Base-by-base conservation (phyloP, 1,140 invertebrate genomes). In the Augochlora pura region DNA sequence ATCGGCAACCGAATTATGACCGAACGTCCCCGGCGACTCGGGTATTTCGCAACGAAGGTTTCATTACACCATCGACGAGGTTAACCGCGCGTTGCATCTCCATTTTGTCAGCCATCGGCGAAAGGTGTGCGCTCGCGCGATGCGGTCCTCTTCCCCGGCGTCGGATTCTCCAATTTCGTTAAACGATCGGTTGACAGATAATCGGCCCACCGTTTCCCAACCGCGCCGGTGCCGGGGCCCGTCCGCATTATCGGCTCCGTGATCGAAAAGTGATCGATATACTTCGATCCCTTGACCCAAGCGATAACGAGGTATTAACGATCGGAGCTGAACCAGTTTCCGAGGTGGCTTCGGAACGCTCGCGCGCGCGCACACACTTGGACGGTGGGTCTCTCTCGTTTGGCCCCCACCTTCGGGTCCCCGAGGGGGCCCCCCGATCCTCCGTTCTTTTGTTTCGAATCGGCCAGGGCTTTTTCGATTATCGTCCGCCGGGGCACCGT, bases 291-390 rank as follows among this genome's bases (percentile, higher is more conserved):
- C 70, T n/a, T 74, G 84, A 81, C 72, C 84, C 77, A 76, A 87
- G 80, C 88, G 88, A 90, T 91, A 91, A 91, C 90, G 86, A 91
- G 90, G 88, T 88, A 91, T 89, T 91, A 89, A 91, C 88, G 89
- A 90, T 91, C 89, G 78, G 62, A 71, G 77, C 69, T 82, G 84
- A 86, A 86, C 82, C 82, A 82, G 84, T 83, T 87, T 60, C 65
- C 14, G 62, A 60, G 75, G 81, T 60, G 82, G 67, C n/a, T 57
- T 83, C 69, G 59, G 60, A 73, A 46, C 42, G 80, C 74, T 63
- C 65, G 76, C 80, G 73, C 32, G n/a, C n/a, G 80, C 74, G 67
- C 65, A 80, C 80, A 72, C 32, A n/a, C n/a, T n/a, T n/a, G 73
- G 69, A 42, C 54, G 18, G 16, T 32, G 71, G 62, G 75, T 3